Evolutionary conservation across 2,888 invertebrate species (phyloP).

Genomic region (Busseola fusca): DNA sequence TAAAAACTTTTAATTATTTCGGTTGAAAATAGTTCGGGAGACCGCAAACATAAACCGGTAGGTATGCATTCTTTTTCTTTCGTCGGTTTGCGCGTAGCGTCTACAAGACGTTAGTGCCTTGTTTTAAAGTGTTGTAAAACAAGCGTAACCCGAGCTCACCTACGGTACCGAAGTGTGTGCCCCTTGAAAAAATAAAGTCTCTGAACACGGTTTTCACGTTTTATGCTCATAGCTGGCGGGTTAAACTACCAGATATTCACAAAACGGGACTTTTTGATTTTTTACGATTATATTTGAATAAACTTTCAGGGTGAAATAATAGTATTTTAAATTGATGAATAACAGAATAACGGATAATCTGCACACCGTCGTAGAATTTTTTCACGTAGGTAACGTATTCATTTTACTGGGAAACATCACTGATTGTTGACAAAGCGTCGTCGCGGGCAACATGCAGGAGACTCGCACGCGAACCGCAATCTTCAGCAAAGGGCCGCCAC

Average conservation of each 20-base stretch:
- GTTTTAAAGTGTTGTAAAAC: conserved; percentile 88
- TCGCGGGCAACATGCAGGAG: conserved; percentile 30
- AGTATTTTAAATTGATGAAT: neutral
- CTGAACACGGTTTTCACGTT: conserved; percentile 63
- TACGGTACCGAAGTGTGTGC: conserved; percentile 67
- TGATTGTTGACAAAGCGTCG: conserved; percentile 20
- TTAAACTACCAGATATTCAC: conserved; percentile 45
- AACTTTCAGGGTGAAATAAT: conserved; percentile 17
- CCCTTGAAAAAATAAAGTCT: conserved; percentile 77
- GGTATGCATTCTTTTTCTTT: conserved; percentile 82
- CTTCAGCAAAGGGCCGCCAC: conserved; percentile 38
- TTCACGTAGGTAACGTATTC: neutral
- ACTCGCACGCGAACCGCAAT: conserved; percentile 43
- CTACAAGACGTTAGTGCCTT: conserved; percentile 83
- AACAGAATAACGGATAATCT: neutral
- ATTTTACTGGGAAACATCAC: neutral
- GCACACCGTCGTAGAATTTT: too few relatives aligned
- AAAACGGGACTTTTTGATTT: conserved; percentile 12
- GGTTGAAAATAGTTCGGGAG: conserved; percentile 77
- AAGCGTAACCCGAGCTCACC: conserved; percentile 76
- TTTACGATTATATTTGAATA: neutral
- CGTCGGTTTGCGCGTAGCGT: conserved; percentile 68
- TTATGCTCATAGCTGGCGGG: conserved; percentile 62
- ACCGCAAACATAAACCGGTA: conserved; percentile 83
- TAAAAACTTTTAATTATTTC: conserved; percentile 88